A percentile compares a stretch with the other conserved stretches of the same genome.
phyloP scores from a whole-genome alignment of 2,113 vertebrate species.

The Cariama cristata region DNA sequence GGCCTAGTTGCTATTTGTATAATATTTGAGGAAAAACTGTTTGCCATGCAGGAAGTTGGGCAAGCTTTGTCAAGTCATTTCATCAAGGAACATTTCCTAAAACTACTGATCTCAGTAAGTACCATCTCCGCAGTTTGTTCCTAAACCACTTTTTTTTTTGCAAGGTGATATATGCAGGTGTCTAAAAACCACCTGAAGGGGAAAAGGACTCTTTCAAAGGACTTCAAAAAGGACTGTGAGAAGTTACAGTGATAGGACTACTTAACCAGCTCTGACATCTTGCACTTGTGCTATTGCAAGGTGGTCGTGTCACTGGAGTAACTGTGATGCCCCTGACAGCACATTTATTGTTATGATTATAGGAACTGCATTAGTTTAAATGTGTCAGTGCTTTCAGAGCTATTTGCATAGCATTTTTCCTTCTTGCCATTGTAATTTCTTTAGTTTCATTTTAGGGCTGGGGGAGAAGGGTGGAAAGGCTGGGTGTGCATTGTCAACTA shows the following conservation, averaged over 20 bases:
- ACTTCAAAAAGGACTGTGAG: background rate
- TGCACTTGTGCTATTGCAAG: background rate
- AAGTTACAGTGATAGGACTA: background rate
- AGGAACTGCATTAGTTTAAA: slow-evolving; percentile 5
- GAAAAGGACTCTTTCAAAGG: background rate
- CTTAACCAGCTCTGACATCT: background rate
- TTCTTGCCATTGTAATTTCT: slow-evolving; percentile 12
- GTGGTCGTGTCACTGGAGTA: background rate
- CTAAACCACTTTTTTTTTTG: background rate
- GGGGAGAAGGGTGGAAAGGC: slow-evolving; percentile 13
- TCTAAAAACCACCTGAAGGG: background rate
- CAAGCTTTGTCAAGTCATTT: background rate
- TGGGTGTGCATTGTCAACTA: slow-evolving; percentile 28
- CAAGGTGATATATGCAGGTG: background rate
- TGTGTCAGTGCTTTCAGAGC: slow-evolving; percentile 7
- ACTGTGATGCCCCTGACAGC: background rate
- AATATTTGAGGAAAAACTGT: background rate
- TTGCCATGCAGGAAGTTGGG: background rate
- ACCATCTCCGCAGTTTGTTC: background rate
- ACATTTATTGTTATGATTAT: background rate
- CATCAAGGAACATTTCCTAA: background rate
- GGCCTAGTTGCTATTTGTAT: background rate
- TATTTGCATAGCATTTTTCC: slow-evolving; percentile 34
- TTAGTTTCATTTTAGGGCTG: slow-evolving; percentile 36
- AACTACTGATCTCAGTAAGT: background rate